These are phyloP conservation scores for Lithophane socia DNA, from an alignment of 2,888 invertebrate species.

Conservation along the genomic window DNA sequence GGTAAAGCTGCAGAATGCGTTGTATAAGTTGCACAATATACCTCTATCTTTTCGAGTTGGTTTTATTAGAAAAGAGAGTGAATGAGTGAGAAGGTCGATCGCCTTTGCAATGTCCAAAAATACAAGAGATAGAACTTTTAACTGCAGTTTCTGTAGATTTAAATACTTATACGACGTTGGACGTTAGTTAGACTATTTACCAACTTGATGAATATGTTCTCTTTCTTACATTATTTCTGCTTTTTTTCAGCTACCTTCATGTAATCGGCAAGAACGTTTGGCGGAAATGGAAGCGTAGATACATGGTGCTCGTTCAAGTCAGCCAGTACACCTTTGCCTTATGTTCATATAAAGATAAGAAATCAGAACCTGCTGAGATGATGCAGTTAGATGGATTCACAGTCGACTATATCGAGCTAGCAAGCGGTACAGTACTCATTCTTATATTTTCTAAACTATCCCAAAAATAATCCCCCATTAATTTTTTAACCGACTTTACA, in stretches of 20 bases:
- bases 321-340: slow-evolving; percentile 99
- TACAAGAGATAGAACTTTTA: not conserved
- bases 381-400: slow-evolving; percentile 99
- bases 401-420: slow-evolving; percentile 99
- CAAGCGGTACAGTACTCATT: slow-evolving; percentile 93
- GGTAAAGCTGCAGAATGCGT: not conserved
- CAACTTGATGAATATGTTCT: not conserved
- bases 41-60: not conserved
- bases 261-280: slow-evolving; percentile 98
- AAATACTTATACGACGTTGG: not conserved
- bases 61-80: not conserved
- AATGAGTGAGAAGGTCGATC: slow-evolving; percentile 13
- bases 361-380: slow-evolving; percentile 99
- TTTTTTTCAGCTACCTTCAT: slow-evolving; percentile 93
- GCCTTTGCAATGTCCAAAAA: not conserved
- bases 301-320: slow-evolving; percentile 99
- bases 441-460: slow-evolving; percentile 25
- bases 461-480: accelerated
- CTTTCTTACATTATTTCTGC: not conserved
- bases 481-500: not conserved
- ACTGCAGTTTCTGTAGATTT: not conserved
- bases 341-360: slow-evolving; percentile 99
- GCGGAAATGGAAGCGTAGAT: slow-evolving; percentile 99
- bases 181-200: not conserved
- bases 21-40: not conserved